phyloP scores from a whole-genome alignment of 2,888 invertebrate species.

The Allacma fusca region DNA sequence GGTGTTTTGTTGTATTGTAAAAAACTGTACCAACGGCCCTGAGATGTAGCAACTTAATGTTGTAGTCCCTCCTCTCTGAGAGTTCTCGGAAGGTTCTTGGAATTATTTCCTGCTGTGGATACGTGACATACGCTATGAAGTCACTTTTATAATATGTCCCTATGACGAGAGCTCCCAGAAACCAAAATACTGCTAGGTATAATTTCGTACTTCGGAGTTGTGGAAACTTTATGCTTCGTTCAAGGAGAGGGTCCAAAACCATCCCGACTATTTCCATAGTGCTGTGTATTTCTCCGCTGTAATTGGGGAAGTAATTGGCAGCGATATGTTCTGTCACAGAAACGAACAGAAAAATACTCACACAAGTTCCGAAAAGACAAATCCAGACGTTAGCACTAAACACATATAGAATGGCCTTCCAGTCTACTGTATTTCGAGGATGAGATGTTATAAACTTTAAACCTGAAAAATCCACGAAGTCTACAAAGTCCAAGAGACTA shows the following conservation, averaged over 20 bases:
- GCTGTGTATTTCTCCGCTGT: too few relatives aligned
- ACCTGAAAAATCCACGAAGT: background rate
- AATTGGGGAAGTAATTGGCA: too few relatives aligned
- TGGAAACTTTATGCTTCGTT: background rate
- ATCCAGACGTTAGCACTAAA: background rate
- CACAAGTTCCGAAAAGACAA: background rate
- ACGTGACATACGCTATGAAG: conserved; percentile 12
- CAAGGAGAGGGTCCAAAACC: background rate
- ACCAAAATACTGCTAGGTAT: background rate
- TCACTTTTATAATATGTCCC: background rate
- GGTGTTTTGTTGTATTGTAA: background rate
- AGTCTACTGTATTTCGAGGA: background rate
- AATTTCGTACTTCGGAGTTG: background rate
- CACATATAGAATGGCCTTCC: background rate
- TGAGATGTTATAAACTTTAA: background rate
- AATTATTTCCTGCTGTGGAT: background rate
- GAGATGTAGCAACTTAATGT: background rate
- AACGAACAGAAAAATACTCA: background rate
- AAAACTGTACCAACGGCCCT: background rate
- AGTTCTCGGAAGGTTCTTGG: background rate
- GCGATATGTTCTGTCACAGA: too few relatives aligned
- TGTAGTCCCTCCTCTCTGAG: background rate
- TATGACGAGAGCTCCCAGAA: background rate
- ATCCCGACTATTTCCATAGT: background rate
- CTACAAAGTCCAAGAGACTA: background rate